Evolutionary conservation across 2,113 vertebrate species (phyloP).

Genomic region (Campylorhamphus procurvoides): DNA sequence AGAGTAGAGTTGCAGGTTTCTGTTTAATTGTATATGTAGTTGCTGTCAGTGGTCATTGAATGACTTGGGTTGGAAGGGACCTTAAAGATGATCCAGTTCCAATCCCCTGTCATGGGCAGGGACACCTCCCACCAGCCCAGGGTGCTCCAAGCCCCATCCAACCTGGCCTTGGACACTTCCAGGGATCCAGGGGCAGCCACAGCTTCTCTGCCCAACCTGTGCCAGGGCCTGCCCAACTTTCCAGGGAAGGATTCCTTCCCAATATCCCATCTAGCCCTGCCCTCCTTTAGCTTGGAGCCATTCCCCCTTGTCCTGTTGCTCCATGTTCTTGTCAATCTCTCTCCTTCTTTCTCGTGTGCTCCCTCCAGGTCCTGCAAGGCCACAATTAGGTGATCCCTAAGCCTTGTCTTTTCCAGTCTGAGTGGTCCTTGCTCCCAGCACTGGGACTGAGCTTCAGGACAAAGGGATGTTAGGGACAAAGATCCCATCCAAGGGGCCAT

Average conservation of each 20-base stretch:
- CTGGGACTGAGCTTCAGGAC: background rate
- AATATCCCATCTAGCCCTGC: background rate
- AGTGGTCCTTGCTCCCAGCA: background rate
- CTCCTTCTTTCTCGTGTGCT: background rate
- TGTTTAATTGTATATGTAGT: slow-evolving; percentile 30
- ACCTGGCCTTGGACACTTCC: background rate
- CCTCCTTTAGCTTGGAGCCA: too few species aligned
- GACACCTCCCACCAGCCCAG: background rate
- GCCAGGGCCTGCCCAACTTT: background rate
- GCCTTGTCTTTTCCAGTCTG: background rate
- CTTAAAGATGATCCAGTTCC: background rate
- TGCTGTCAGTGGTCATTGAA: background rate
- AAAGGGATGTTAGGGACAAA: background rate
- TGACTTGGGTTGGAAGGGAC: background rate
- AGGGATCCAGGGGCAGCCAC: background rate
- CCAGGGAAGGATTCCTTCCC: background rate
- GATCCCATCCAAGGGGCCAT: background rate
- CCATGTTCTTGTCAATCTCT: background rate
- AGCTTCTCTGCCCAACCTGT: background rate
- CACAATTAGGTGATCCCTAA: background rate
- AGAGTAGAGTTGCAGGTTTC: slow-evolving; percentile 6
- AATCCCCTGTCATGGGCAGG: background rate
- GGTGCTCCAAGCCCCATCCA: background rate
- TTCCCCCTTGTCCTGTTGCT: background rate
- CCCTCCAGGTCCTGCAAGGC: background rate